These are phyloP conservation scores for Cinclus cinclus DNA, from an alignment of 2,113 vertebrate genomes.

Conservation along the genomic window DNA sequence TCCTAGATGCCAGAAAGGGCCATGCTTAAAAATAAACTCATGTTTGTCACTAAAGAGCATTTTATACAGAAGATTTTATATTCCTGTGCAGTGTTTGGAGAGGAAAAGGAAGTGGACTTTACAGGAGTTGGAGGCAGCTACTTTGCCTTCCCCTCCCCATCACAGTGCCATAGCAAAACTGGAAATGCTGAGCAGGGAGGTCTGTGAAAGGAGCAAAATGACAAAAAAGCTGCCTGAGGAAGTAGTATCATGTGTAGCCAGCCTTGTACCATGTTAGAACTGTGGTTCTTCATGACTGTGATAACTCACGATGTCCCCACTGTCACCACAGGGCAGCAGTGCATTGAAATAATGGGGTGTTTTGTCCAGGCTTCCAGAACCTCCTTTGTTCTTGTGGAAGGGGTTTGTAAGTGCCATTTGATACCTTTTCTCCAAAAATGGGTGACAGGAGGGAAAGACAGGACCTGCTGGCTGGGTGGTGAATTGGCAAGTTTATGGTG, in stretches of 20 bases:
- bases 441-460: neutral
- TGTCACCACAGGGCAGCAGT: neutral
- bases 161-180: neutral
- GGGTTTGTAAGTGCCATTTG: neutral
- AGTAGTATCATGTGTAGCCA: neutral
- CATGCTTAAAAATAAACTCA: neutral
- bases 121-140: neutral
- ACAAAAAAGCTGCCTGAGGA: neutral
- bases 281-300: neutral
- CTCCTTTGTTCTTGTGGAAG: neutral
- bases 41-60: neutral
- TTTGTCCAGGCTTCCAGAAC: neutral
- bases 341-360: neutral
- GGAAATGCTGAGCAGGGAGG: neutral
- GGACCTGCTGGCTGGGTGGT: fast-evolving
- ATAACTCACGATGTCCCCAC: neutral
- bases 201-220: neutral
- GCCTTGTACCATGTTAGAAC: neutral
- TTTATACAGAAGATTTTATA: neutral
- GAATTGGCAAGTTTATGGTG: neutral
- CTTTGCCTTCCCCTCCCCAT: neutral
- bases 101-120: neutral
- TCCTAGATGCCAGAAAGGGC: neutral
- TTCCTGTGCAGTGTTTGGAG: neutral
- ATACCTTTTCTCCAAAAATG: neutral